These are phyloP conservation scores for Meiosimyza decipiens DNA, from an alignment of 2,888 invertebrate species.

Conservation along the genomic window DNA sequence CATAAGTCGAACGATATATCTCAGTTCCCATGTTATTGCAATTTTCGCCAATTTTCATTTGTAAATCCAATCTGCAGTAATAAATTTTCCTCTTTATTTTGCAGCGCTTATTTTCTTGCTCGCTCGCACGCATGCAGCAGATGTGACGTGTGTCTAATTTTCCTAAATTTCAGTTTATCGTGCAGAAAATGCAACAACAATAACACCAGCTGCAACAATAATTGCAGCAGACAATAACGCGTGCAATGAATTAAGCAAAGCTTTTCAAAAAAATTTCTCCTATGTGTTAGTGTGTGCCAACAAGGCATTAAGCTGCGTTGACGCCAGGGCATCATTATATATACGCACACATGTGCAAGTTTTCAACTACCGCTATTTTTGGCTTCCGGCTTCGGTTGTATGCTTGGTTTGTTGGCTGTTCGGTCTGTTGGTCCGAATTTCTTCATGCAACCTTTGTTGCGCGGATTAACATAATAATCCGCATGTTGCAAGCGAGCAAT, in stretches of 20 bases:
- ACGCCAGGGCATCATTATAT: slow-evolving; percentile 1
- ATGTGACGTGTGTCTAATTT: neutral
- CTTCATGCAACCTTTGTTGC: slow-evolving; percentile 6
- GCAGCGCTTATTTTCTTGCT: neutral
- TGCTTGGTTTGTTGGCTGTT: no score
- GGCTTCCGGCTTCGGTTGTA: neutral
- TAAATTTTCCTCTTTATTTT: neutral
- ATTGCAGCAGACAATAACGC: neutral
- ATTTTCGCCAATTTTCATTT: neutral
- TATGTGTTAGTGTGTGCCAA: neutral
- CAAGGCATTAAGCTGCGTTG: neutral
- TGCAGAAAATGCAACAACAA: slow-evolving; percentile 11
- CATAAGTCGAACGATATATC: no score
- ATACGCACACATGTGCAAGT: neutral
- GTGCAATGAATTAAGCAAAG: slow-evolving; percentile 1
- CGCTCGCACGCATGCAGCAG: no score
- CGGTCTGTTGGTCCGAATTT: neutral
- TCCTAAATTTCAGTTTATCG: neutral
- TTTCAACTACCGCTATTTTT: neutral
- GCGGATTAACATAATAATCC: slow-evolving; percentile 2
- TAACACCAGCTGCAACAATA: neutral
- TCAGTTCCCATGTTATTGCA: no score
- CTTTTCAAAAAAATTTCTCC: neutral
- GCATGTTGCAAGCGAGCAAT: neutral
- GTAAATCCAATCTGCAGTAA: slow-evolving; percentile 2